phyloP scores from a whole-genome alignment of 2,113 vertebrate species.

The Tychaedon coryphoeus region DNA sequence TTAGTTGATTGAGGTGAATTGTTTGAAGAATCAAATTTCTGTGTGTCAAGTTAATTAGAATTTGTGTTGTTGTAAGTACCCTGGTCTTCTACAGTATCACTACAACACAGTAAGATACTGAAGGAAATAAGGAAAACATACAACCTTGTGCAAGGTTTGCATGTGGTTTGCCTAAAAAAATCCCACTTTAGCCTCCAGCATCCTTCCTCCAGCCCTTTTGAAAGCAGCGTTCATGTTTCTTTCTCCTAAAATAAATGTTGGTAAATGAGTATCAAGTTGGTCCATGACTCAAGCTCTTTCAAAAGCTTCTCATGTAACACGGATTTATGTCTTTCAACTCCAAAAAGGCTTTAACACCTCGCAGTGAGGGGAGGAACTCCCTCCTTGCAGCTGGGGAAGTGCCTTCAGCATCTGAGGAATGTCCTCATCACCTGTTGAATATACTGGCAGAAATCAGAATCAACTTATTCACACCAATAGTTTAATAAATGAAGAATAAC shows the following conservation, averaged over 20 bases:
- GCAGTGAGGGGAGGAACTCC: neutral
- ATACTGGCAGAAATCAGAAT: neutral
- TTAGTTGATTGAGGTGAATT: neutral
- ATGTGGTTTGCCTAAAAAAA: neutral
- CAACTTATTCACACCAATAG: neutral
- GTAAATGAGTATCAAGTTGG: neutral
- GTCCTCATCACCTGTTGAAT: neutral
- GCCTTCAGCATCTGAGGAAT: neutral
- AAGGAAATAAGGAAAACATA: neutral
- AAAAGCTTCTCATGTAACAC: neutral
- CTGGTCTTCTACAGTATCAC: neutral
- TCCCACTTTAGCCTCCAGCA: neutral
- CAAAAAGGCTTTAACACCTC: neutral
- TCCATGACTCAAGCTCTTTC: constrained; percentile 3
- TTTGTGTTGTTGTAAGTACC: neutral
- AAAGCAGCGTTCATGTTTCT: neutral
- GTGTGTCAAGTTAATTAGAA: neutral
- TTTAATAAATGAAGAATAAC: neutral
- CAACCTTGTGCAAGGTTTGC: neutral
- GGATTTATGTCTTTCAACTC: constrained; percentile 11
- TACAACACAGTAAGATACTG: neutral
- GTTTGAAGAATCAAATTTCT: neutral
- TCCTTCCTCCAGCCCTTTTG: neutral
- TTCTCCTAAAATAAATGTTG: constrained; percentile 38
- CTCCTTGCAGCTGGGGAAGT: neutral